phyloP scores from a whole-genome alignment of 2,888 invertebrate genomes.

The Lampropteryx suffumata region DNA sequence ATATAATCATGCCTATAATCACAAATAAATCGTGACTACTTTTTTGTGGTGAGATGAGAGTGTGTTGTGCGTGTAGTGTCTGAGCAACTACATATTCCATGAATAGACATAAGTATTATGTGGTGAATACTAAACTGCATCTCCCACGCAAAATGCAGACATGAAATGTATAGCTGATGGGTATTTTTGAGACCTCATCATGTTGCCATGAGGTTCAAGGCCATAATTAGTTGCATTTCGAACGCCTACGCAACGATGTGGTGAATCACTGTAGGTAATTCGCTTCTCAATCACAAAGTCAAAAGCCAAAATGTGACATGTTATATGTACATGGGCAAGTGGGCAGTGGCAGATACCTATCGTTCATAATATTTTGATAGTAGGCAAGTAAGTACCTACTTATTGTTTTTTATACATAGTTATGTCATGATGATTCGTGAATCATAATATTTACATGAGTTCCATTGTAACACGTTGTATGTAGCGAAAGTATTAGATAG shows the following conservation, averaged over 20 bases:
- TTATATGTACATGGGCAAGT: not conserved
- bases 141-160: conserved; percentile 49
- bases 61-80: too few species aligned
- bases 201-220: conserved; percentile 65
- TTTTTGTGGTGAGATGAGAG: too few species aligned
- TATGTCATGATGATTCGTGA: too few species aligned
- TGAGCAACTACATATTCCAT: conserved; percentile 17
- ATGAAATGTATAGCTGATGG: conserved; percentile 39
- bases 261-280: conserved; percentile 57
- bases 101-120: conserved; percentile 28
- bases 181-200: conserved; percentile 40
- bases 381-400: too few species aligned
- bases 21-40: too few species aligned
- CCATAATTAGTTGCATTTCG: conserved; percentile 65
- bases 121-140: conserved; percentile 40
- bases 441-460: too few species aligned
- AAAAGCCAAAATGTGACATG: conserved; percentile 55
- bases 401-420: not conserved
- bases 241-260: conserved; percentile 59
- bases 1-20: too few species aligned
- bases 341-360: too few species aligned
- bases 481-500: too few species aligned
- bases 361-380: conserved; percentile 14
- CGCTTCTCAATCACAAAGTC: conserved; percentile 54
- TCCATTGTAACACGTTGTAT: not conserved